These are phyloP conservation scores for Cyprinodon brontotheroides DNA, from an alignment of 2,113 vertebrate species.

Conservation along the genomic window DNA sequence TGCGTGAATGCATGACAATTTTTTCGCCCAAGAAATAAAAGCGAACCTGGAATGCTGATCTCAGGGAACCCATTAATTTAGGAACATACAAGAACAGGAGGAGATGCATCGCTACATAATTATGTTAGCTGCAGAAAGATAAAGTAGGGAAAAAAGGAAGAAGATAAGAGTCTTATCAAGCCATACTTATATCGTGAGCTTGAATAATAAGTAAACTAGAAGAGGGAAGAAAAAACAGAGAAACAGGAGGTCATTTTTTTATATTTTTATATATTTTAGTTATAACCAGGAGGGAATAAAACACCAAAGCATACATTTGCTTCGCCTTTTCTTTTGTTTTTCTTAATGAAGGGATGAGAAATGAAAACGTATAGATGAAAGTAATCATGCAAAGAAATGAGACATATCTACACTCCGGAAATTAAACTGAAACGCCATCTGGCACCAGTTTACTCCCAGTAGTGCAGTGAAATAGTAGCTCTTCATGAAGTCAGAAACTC, in stretches of 20 bases:
- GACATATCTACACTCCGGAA: constrained; percentile 58
- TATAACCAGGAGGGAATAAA: constrained; percentile 70
- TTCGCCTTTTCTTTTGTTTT: constrained; percentile 57
- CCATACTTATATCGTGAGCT: background rate
- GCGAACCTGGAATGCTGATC: constrained; percentile 41
- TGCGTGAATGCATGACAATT: constrained; percentile 39
- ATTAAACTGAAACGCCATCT: constrained; percentile 59
- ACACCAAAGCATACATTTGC: constrained; percentile 66
- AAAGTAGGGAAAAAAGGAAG: background rate
- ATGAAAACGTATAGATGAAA: constrained; percentile 62
- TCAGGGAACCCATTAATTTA: constrained; percentile 40
- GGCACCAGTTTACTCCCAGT: constrained; percentile 46
- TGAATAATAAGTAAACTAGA: constrained; percentile 5
- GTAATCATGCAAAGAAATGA: constrained; percentile 52
- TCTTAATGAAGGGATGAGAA: constrained; percentile 68
- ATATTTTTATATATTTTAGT: constrained; percentile 77
- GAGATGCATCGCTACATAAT: constrained; percentile 20
- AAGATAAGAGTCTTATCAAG: background rate
- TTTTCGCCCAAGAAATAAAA: constrained; percentile 47
- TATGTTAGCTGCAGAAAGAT: background rate
- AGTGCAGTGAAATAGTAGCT: constrained; percentile 55
- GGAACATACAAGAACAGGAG: constrained; percentile 3
- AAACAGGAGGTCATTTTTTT: constrained; percentile 48
- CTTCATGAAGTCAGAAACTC: constrained; percentile 57
- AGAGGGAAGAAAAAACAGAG: constrained; percentile 43